Evolutionary conservation across 2,797 vertebrate genomes (phyloP).

Genomic region (Psittacula echo): DNA sequence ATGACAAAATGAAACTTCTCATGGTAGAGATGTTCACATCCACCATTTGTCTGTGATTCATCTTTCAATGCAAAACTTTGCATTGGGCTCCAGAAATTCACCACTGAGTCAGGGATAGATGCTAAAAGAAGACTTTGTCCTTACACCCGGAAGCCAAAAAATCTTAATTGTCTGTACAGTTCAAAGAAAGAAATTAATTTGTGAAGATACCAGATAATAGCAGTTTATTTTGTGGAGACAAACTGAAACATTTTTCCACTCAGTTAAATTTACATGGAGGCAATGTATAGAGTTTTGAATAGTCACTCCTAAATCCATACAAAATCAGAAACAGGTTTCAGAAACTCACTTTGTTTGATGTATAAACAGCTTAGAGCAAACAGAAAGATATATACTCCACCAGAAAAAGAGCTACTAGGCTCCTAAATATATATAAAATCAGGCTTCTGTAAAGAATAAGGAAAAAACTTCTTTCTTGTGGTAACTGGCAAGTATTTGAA

Average conservation of each 20-base stretch:
- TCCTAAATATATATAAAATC: background rate
- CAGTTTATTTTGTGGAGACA: background rate
- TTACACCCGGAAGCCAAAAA: conserved; percentile 11
- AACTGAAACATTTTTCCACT: background rate
- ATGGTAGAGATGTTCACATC: background rate
- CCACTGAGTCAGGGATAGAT: background rate
- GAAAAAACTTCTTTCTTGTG: rapidly evolving
- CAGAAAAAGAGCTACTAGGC: background rate
- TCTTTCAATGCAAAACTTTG: background rate
- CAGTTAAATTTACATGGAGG: background rate
- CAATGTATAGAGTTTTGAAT: background rate
- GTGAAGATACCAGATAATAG: background rate
- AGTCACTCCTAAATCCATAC: background rate
- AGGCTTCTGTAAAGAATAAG: background rate
- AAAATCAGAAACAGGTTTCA: background rate
- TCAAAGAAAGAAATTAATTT: background rate
- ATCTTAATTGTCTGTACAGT: background rate
- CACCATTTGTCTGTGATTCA: background rate
- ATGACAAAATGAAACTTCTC: background rate
- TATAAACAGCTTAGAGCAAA: conserved; percentile 44
- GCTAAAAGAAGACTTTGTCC: background rate
- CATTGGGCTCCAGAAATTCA: background rate
- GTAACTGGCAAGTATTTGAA: background rate
- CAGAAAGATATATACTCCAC: background rate
- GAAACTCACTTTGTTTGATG: background rate